phyloP scores from a whole-genome alignment of 2,113 vertebrate species.

The Istiophorus platypterus region DNA sequence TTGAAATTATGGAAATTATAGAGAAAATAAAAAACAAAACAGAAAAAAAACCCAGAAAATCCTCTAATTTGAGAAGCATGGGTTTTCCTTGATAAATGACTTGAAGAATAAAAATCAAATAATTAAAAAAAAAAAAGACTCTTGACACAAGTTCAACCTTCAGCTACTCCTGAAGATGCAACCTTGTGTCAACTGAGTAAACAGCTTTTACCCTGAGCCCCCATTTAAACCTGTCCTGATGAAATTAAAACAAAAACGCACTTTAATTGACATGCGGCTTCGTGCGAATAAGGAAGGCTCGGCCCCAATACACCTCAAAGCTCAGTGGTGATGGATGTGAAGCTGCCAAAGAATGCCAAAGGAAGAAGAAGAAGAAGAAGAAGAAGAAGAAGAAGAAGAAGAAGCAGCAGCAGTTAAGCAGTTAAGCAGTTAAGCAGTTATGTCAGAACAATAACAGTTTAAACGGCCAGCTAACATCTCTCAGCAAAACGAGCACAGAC shows the following conservation, averaged over 20 bases:
- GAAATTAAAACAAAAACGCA: background rate
- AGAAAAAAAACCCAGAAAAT: background rate
- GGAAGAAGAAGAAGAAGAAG: too few relatives aligned
- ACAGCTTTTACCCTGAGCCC: background rate
- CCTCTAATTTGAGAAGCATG: background rate
- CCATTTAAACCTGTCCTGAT: background rate
- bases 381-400: too few relatives aligned
- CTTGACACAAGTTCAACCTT: background rate
- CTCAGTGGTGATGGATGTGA: background rate
- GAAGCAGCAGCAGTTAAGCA: too few relatives aligned
- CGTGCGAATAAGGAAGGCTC: background rate
- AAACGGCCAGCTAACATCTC: background rate
- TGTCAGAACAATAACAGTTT: background rate
- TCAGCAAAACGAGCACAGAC: too few relatives aligned
- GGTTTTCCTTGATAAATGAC: too few relatives aligned
- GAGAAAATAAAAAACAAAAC: background rate
- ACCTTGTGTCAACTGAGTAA: background rate
- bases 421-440: background rate
- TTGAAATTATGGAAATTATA: too few relatives aligned
- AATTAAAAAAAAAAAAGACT: background rate
- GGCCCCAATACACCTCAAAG: too few relatives aligned
- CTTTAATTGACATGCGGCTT: background rate
- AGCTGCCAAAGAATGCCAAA: background rate
- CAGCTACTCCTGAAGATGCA: too few relatives aligned
- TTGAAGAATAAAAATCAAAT: too few relatives aligned